Conservation (phyloP, 2,113 vertebrate species). For the Hyaena hyaena region DNA sequence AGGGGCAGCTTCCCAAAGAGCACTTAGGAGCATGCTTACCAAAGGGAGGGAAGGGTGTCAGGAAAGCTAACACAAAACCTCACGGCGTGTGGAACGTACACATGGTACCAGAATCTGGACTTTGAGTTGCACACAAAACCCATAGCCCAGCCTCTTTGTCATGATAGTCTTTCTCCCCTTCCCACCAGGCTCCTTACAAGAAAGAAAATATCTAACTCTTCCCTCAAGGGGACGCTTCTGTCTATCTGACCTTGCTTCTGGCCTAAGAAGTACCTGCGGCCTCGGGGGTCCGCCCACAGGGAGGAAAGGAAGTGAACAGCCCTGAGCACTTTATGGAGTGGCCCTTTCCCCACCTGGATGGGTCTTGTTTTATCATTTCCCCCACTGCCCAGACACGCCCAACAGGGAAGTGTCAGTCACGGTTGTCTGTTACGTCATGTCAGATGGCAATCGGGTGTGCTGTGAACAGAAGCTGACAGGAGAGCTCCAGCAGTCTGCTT, state of each 20-base stretch:
- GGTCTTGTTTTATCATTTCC: background rate
- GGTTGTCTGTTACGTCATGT: background rate
- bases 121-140: background rate
- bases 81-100: fast-evolving
- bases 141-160: background rate
- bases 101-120: background rate
- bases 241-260: background rate
- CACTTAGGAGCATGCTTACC: background rate
- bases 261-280: background rate
- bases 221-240: background rate
- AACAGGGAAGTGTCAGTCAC: conserved; percentile 39
- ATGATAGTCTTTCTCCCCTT: background rate
- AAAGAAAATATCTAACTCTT: background rate
- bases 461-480: conserved; percentile 47
- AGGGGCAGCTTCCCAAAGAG: background rate
- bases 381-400: background rate
- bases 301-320: background rate
- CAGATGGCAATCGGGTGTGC: background rate
- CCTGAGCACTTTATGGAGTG: fast-evolving
- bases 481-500: conserved; percentile 67
- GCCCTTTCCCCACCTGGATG: background rate
- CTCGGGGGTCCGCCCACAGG: background rate
- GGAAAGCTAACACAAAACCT: background rate
- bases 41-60: background rate
- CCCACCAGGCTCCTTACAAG: background rate